phyloP scores from a whole-genome alignment of 2,797 vertebrate genomes.

The Ctenopoma kingsleyae region DNA sequence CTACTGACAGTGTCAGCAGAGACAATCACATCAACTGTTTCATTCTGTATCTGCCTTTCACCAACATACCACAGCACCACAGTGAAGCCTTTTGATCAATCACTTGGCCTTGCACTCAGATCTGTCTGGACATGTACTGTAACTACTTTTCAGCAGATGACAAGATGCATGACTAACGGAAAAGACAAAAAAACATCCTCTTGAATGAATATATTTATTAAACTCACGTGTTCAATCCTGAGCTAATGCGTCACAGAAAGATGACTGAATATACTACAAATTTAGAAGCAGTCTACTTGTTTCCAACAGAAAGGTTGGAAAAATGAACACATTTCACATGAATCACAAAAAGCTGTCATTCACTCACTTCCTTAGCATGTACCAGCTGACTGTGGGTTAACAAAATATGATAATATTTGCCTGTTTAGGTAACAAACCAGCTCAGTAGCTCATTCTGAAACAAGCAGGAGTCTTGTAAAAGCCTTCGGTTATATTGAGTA shows the following conservation, averaged over 20 bases:
- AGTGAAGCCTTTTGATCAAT: neutral
- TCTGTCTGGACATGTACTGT: slow-evolving; percentile 19
- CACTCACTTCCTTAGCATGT: neutral
- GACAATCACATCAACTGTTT: slow-evolving; percentile 12
- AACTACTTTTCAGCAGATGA: neutral
- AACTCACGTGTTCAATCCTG: slow-evolving; percentile 11
- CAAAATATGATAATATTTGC: too few relatives aligned
- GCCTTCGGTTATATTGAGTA: too few relatives aligned
- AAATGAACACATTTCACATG: slow-evolving; percentile 5
- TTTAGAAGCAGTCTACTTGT: slow-evolving; percentile 1
- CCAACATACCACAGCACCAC: neutral
- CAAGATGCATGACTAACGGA: slow-evolving; percentile 42
- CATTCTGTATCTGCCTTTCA: neutral
- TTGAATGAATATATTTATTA: slow-evolving; percentile 18
- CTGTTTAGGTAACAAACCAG: too few relatives aligned
- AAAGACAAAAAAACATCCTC: slow-evolving; percentile 16
- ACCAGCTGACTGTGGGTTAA: neutral
- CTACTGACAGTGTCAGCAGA: neutral
- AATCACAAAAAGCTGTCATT: slow-evolving; percentile 16
- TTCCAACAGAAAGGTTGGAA: slow-evolving; percentile 8
- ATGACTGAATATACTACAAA: slow-evolving; percentile 13
- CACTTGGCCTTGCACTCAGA: slow-evolving; percentile 1
- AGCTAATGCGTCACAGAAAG: slow-evolving; percentile 39
- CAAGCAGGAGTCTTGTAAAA: too few relatives aligned
- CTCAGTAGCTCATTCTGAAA: too few relatives aligned